These are phyloP conservation scores for Parasteatoda tepidariorum DNA, from an alignment of 1,140 invertebrate genomes.

Conservation along the genomic window DNA sequence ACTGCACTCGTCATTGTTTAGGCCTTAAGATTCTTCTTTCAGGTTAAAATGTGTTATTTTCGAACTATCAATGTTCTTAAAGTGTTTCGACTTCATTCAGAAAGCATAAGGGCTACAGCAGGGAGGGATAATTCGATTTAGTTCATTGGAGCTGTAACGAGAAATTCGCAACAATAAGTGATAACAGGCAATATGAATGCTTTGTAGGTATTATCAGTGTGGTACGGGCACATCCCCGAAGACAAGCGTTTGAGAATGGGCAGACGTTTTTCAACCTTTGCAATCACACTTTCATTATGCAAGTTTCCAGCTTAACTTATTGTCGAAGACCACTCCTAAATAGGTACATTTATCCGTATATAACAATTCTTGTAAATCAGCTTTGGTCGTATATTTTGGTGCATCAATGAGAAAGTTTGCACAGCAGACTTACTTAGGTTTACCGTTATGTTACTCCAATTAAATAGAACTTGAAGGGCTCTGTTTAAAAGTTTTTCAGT, in stretches of 20 bases:
- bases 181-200: background rate
- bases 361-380: background rate
- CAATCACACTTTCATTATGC: background rate
- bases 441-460: background rate
- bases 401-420: slow-evolving; percentile 8
- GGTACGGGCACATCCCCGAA: background rate
- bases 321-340: background rate
- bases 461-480: background rate
- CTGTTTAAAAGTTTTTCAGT: background rate
- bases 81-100: too few species aligned
- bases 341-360: slow-evolving; percentile 12
- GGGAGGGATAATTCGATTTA: too few species aligned
- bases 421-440: background rate
- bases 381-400: background rate
- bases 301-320: slow-evolving; percentile 18
- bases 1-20: too few species aligned
- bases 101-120: too few species aligned
- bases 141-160: background rate
- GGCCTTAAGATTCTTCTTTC: too few species aligned
- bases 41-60: too few species aligned
- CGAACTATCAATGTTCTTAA: too few species aligned
- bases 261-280: slow-evolving; percentile 2
- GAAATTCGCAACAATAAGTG: background rate
- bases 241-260: slow-evolving; percentile 1
- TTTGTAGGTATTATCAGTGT: slow-evolving; percentile 3